These are phyloP conservation scores for Onychomys leucogaster DNA, from an alignment of 2,797 vertebrate species.

Conservation along the genomic window DNA sequence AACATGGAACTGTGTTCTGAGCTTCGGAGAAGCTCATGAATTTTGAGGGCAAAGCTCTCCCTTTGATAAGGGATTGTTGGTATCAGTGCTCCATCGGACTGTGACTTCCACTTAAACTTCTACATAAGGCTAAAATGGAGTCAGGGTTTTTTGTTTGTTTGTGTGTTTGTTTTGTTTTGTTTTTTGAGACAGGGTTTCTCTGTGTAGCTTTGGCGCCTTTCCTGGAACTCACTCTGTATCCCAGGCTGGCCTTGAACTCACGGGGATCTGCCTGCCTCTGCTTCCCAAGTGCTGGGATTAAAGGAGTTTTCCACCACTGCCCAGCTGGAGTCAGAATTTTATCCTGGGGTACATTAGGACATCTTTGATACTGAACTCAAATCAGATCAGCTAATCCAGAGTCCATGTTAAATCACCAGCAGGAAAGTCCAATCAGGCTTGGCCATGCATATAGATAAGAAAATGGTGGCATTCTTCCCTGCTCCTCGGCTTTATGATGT, in stretches of 20 bases:
- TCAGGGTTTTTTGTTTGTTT: not conserved
- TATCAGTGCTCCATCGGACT: not conserved
- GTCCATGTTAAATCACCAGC: not conserved
- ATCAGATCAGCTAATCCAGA: not conserved
- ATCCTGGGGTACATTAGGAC: not conserved
- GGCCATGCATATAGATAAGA: not conserved
- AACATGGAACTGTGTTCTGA: not conserved
- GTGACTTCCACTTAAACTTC: not conserved
- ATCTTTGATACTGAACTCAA: not conserved
- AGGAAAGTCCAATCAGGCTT: not conserved
- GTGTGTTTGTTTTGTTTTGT: too few relatives aligned
- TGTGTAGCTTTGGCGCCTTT: too few relatives aligned
- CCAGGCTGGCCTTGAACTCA: too few relatives aligned
- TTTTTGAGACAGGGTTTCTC: too few relatives aligned
- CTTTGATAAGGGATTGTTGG: not conserved
- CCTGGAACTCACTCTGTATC: too few relatives aligned
- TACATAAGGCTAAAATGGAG: not conserved
- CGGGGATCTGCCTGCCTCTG: too few relatives aligned
- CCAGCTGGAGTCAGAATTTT: not conserved
- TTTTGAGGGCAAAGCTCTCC: conserved; percentile 39
- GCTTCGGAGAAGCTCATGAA: not conserved
- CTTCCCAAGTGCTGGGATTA: too few relatives aligned
- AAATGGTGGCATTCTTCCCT: not conserved
- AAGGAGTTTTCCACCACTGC: too few relatives aligned
- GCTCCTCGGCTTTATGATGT: not conserved